Conservation (phyloP, 2,113 vertebrate species). For the Baryphthengus martii region DNA sequence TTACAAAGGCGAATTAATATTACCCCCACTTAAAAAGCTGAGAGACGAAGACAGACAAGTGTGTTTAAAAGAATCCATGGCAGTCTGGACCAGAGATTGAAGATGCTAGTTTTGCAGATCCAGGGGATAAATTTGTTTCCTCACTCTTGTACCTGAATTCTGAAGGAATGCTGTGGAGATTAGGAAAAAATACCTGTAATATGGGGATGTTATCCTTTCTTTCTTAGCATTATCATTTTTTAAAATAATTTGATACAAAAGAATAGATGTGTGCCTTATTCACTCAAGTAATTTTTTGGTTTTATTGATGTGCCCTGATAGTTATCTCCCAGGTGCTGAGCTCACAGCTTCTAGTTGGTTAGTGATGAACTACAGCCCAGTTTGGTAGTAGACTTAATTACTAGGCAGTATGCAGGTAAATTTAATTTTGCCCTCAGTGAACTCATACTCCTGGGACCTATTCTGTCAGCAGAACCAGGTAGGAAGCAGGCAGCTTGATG, state of each 20-base stretch:
- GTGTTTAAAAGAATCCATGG: neutral
- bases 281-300: neutral
- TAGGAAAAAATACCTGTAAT: neutral
- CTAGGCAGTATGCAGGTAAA: neutral
- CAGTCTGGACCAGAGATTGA: neutral
- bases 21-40: slow-evolving; percentile 8
- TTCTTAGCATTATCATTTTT: neutral
- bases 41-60: neutral
- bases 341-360: neutral
- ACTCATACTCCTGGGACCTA: neutral
- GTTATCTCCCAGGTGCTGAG: neutral
- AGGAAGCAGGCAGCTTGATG: neutral
- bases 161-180: neutral
- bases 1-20: slow-evolving; percentile 39
- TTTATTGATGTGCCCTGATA: neutral
- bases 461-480: neutral
- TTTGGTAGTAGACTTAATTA: neutral
- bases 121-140: neutral
- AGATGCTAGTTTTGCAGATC: neutral
- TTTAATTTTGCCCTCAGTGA: neutral
- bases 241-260: neutral
- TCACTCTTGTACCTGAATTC: neutral
- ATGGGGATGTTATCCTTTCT: neutral
- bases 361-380: neutral
- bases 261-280: neutral